Evolutionary conservation across 2,113 vertebrate genomes (phyloP), one percentile per base, ranked within the genome.

Genomic region (Gorsachius goisagi): DNA sequence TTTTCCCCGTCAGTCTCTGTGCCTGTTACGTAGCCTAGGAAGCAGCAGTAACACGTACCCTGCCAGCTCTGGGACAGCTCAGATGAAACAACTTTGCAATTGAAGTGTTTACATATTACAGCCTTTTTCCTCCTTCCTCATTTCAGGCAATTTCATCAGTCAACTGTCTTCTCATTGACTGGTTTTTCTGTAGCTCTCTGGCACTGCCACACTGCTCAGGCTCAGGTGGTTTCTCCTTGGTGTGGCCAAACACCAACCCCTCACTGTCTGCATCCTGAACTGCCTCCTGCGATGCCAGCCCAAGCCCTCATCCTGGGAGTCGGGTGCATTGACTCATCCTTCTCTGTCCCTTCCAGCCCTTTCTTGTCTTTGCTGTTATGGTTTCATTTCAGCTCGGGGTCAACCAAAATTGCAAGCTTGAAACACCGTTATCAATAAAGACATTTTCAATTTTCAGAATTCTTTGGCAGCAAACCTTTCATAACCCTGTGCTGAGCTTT

Each of bases 281-380:
- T 16, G 23, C 50, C 63, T 67, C 22, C 33, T 6, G 3, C 5
- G 8, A 9, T 2, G 3, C 39, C 59, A 5, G 2, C 49, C 56
- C 6, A 1, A 26, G 12, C 19, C 64, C 47, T 80, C 0, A 1
- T 18, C 52, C 63, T 32, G 18, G 22, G 37, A 22, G 7, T 30
- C 0, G 0, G 4, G 3, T 55, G 64, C 30, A 15, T 45, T 0
- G 0, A 26, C 14, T 55, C 37, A 37, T n/a, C 39, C 39, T 62
- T 17, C 77, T 63, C n/a, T 78, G 58, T 16, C 10, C 33, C 21
- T 85, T 56, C 47, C 56, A 95, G 37, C 20, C 23, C 32, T 63
- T 82, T 76, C 79, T 73, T 50, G 41, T 28, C 66, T 82, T 72
- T 78, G 56, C 26, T 76, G 49, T 35, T 47, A 27, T 0, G 2